A percentile compares a stretch with the other conserved stretches of the same genome.
Conservation (phyloP, 2,113 vertebrate species). For the Paradoxurus hermaphroditus region DNA sequence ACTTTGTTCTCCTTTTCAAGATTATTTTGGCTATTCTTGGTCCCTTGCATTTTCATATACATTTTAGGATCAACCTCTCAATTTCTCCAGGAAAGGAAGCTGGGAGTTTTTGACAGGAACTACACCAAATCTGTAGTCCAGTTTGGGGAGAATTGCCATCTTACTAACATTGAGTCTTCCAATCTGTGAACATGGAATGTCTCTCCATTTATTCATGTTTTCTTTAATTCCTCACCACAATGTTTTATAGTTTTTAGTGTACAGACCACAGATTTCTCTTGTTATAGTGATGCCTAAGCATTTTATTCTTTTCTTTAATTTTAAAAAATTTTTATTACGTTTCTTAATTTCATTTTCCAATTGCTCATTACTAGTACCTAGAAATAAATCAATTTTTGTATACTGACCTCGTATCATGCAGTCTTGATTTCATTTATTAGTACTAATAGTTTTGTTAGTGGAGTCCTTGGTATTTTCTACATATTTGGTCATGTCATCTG, state of each 20-base stretch:
- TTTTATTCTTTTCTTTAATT: constrained; percentile 17
- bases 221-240: not conserved
- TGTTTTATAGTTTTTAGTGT: not conserved
- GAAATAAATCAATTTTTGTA: not conserved
- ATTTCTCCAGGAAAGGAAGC: not conserved
- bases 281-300: not conserved
- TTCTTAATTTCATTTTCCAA: not conserved
- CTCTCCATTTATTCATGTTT: not conserved
- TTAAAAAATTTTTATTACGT: not conserved
- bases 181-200: not conserved
- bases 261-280: not conserved
- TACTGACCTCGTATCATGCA: not conserved
- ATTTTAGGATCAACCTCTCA: not conserved
- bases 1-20: not conserved
- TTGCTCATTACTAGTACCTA: not conserved
- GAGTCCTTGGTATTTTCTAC: not conserved
- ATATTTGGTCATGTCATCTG: not conserved
- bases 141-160: not conserved
- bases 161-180: not conserved
- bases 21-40: not conserved
- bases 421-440: not conserved
- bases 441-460: not conserved
- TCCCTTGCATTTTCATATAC: not conserved
- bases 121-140: not conserved
- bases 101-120: not conserved